A percentile compares a stretch with the other conserved stretches of the same genome.
These are phyloP conservation scores for Spialia ferax DNA, from an alignment of 2,888 invertebrate genomes.

Conservation along the genomic window DNA sequence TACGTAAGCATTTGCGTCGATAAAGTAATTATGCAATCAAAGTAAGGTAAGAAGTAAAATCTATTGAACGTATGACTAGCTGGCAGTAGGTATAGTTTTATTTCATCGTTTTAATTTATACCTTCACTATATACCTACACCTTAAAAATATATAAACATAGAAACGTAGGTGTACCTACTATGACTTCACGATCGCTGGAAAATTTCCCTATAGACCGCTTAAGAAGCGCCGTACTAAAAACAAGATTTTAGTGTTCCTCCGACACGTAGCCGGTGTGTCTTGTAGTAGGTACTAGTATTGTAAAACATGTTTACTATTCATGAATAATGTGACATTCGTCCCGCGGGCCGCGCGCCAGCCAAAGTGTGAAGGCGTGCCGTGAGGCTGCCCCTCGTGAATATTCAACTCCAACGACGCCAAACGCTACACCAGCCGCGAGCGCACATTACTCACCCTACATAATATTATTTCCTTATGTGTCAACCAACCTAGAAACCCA, in stretches of 20 bases:
- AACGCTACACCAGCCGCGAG: constrained; percentile 54
- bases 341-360: constrained; percentile 50
- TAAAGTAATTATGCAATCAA: no score
- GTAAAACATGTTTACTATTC: constrained; percentile 53
- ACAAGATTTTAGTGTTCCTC: constrained; percentile 45
- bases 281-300: constrained; percentile 41
- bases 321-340: constrained; percentile 73
- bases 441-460: constrained; percentile 39
- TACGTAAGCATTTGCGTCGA: not conserved
- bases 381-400: constrained; percentile 63
- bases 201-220: constrained; percentile 24
- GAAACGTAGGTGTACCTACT: not conserved
- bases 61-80: no score
- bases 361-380: constrained; percentile 46
- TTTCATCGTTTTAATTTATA: no score
- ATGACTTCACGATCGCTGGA: constrained; percentile 21
- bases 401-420: constrained; percentile 71
- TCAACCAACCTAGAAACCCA: constrained; percentile 55
- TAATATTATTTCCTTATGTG: constrained; percentile 53
- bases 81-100: no score
- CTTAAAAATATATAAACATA: no score
- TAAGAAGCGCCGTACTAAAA: constrained; percentile 18
- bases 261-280: constrained; percentile 13
- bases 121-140: no score
- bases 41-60: no score